Evolutionary conservation across 2,113 vertebrate genomes (phyloP), one percentile per base, ranked within the genome.

Genomic region (Pseudolaguvia tuberculata): DNA sequence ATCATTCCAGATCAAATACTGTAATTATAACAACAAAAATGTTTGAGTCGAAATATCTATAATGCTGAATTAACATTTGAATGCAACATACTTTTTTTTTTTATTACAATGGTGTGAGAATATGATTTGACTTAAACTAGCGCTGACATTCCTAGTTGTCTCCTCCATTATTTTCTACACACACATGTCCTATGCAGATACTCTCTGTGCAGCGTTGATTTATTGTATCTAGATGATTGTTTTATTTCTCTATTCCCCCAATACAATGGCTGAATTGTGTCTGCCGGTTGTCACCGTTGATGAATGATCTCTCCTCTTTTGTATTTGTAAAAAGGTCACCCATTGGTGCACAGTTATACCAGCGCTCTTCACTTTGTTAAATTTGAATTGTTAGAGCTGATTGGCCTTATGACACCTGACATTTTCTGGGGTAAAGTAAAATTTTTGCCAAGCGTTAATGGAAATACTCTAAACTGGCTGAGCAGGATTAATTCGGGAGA

Each of bases 181-280:
- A 63, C n/a, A 31, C 39, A 57, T 23, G 39, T 17, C 56, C 55
- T 47, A 18, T 23, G 21, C 31, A 56, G 72, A 47, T 55, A 75
- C 35, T 58, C 13, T 75, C 42, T 58, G 53, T 39, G 15, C 23
- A 47, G 39, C 20, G 31, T 31, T 61, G 39, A 67, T 35, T 72
- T 67, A 59, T 76, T 57, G 53, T 25, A 51, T 57, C 45, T 68
- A 35, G 74, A 70, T 68, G 74, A 70, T 68, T 50, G 70, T 25
- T 68, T 68, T 48, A 29, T 77, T 20, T 39, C 39, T 69, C 31
- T 62, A 27, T 77, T 73, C 48, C 57, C 45, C 20, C 67, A 57
- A 67, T 45, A 29, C n/a, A 53, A 58, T n/a, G n/a, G 59, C 48
- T 47, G 47, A 29, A 14, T 11, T 0, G 11, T 53, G 53, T 48